These are phyloP conservation scores for Verasper variegatus DNA, from an alignment of 2,113 vertebrate genomes.

Conservation along the genomic window DNA sequence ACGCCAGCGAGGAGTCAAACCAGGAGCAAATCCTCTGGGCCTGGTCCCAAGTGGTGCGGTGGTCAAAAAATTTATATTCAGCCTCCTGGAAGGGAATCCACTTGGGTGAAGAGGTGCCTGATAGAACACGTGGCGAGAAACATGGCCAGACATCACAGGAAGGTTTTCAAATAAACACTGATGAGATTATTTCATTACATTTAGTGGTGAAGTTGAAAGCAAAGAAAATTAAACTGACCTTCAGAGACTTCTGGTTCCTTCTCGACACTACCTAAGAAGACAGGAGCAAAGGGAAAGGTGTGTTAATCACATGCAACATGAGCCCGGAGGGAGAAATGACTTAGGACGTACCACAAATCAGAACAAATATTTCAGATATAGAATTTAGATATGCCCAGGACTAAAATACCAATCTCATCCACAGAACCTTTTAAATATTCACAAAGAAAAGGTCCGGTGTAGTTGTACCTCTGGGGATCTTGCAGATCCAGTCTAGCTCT, in stretches of 20 bases:
- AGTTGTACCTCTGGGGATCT: slow-evolving; percentile 91
- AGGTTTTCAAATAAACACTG: slow-evolving; percentile 11
- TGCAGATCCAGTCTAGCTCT: slow-evolving; percentile 97
- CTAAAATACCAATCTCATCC: not conserved
- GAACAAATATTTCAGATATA: not conserved
- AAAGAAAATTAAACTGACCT: slow-evolving; percentile 80
- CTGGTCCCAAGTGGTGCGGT: slow-evolving; percentile 93
- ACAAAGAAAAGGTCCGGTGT: not conserved
- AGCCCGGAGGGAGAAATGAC: not conserved
- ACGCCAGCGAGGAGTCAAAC: slow-evolving; percentile 89
- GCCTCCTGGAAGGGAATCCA: slow-evolving; percentile 93
- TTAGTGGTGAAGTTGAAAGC: no score
- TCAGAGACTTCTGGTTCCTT: slow-evolving; percentile 85
- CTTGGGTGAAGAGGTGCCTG: slow-evolving; percentile 84
- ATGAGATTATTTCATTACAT: not conserved
- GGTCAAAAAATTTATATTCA: slow-evolving; percentile 94
- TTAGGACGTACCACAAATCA: no score
- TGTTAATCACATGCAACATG: slow-evolving; percentile 46
- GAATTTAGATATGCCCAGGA: not conserved
- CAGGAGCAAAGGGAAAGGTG: not conserved
- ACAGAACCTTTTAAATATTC: not conserved
- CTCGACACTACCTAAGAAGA: slow-evolving; percentile 82
- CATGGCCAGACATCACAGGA: not conserved
- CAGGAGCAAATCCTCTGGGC: slow-evolving; percentile 94
- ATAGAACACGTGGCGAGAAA: slow-evolving; percentile 1